These are phyloP conservation scores for Noctua pronuba DNA, from an alignment of 2,888 invertebrate species.

Conservation along the genomic window DNA sequence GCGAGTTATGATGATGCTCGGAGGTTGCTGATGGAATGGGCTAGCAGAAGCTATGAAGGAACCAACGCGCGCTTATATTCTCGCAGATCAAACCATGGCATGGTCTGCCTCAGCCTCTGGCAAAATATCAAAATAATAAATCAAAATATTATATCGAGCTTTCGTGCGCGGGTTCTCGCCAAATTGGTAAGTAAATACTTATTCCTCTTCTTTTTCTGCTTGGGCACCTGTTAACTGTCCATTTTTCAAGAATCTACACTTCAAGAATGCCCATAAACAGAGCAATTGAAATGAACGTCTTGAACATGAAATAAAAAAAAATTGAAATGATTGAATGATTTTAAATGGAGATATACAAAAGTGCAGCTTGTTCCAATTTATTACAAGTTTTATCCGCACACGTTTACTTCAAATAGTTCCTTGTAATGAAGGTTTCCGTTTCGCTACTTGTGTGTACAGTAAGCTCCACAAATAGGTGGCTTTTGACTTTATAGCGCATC, in stretches of 20 bases:
- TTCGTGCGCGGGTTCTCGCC: background rate
- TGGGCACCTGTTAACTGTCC: background rate
- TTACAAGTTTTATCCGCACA: conserved; percentile 9
- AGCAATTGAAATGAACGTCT: conserved; percentile 17
- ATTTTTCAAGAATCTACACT: background rate
- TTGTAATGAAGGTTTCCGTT: conserved; percentile 6
- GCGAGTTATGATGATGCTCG: conserved; percentile 21
- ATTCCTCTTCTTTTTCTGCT: background rate
- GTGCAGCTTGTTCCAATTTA: conserved; percentile 36
- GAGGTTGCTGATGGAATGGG: background rate
- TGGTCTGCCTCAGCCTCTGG: too few species aligned
- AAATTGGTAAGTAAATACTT: background rate
- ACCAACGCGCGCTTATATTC: background rate
- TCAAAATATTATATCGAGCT: background rate
- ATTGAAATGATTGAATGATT: too few species aligned
- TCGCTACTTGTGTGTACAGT: background rate
- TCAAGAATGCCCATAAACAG: conserved; percentile 14
- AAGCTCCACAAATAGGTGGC: background rate
- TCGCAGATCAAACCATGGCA: background rate
- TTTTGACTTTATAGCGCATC: background rate
- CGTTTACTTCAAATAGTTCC: conserved; percentile 25
- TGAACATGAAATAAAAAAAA: background rate
- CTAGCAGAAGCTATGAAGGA: background rate
- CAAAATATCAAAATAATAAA: too few species aligned
- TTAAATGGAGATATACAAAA: conserved; percentile 3